These are phyloP conservation scores for Pithecia hirsuta DNA, from an alignment of 2,797 vertebrate species.

Conservation along the genomic window DNA sequence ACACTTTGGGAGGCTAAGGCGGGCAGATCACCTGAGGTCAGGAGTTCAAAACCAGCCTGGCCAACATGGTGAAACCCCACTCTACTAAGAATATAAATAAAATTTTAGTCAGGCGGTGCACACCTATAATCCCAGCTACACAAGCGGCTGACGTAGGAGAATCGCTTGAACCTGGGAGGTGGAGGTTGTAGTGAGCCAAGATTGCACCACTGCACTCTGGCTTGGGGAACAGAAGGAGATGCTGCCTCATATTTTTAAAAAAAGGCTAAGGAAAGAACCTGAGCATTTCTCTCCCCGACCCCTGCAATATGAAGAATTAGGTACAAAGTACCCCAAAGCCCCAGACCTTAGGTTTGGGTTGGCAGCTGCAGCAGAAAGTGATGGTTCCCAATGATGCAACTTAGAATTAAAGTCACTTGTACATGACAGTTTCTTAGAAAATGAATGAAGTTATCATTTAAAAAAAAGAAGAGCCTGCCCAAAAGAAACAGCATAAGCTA, in stretches of 20 bases:
- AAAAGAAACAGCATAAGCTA: not conserved
- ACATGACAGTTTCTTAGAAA: not conserved
- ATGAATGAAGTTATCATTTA: not conserved
- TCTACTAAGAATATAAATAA: not conserved
- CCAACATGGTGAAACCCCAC: not conserved
- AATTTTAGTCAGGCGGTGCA: not conserved
- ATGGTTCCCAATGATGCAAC: not conserved
- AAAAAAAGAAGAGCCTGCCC: not conserved
- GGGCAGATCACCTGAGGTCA: too few species aligned
- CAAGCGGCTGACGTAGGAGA: not conserved
- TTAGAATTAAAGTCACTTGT: not conserved
- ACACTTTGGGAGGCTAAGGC: too few species aligned
- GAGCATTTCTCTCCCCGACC: not conserved
- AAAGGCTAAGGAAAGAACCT: not conserved
- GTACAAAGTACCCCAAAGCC: not conserved
- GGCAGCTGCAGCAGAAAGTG: not conserved
- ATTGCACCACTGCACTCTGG: too few species aligned
- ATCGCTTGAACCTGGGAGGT: not conserved
- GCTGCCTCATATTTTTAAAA: not conserved
- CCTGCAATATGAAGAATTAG: not conserved
- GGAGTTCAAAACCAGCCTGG: too few species aligned
- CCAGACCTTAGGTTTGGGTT: not conserved
- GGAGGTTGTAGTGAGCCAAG: not conserved
- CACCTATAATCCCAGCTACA: not conserved
- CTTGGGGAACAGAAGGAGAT: too few species aligned